Evolutionary conservation across 1,140 invertebrate genomes (phyloP).

Genomic region (Bacillus rossius): DNA sequence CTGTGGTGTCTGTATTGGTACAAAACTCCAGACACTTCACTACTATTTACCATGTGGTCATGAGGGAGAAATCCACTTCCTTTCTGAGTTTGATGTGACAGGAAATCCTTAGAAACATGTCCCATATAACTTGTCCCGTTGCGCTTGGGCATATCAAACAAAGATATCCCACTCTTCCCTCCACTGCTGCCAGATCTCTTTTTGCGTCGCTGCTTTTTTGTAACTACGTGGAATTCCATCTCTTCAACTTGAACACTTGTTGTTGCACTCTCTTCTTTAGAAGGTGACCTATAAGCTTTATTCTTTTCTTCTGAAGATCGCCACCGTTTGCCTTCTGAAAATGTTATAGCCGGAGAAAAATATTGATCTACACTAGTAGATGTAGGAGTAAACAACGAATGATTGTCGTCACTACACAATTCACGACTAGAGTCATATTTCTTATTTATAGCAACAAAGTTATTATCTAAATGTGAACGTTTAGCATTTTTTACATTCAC

Average conservation of each 20-base stretch:
- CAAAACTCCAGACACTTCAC: conserved; percentile 22
- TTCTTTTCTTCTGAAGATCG: too few relatives aligned
- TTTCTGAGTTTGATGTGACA: not conserved
- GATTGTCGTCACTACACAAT: too few relatives aligned
- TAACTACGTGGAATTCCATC: conserved; percentile 62
- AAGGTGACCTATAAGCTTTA: too few relatives aligned
- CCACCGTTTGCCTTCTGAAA: too few relatives aligned
- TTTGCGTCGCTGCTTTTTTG: conserved; percentile 64
- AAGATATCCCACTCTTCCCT: not conserved
- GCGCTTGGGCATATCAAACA: not conserved
- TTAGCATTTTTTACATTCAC: too few relatives aligned
- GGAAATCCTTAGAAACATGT: too few relatives aligned
- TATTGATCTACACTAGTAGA: too few relatives aligned
- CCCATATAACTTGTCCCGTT: not conserved
- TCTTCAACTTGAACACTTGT: conserved; percentile 17
- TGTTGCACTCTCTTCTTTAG: not conserved
- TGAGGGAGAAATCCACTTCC: conserved; percentile 3
- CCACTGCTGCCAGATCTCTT: conserved; percentile 45
- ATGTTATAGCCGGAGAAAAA: too few relatives aligned
- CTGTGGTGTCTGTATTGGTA: conserved; percentile 22
- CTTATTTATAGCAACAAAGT: too few relatives aligned
- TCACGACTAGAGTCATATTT: too few relatives aligned
- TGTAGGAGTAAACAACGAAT: too few relatives aligned
- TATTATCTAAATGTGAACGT: too few relatives aligned
- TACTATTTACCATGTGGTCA: conserved; percentile 20